A percentile compares a stretch with the other conserved stretches of the same genome.
Conservation (phyloP, 2,113 vertebrate species). For the Brachyhypopomus occidentalis region DNA sequence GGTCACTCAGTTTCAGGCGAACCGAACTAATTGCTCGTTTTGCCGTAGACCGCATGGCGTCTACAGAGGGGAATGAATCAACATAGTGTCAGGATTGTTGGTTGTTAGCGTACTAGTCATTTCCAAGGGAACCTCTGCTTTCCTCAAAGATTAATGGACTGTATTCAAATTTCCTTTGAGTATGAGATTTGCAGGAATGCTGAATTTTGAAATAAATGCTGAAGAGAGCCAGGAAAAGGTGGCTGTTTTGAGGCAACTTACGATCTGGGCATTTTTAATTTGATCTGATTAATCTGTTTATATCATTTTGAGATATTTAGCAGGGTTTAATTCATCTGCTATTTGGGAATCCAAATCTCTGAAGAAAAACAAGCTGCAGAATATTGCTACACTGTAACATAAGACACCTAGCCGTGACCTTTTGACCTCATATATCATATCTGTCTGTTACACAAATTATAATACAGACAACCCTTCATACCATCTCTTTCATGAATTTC, state of each 20-base stretch:
- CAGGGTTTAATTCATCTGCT: not conserved
- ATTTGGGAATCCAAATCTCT: not conserved
- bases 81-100: conserved; percentile 15
- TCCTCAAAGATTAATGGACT: conserved; percentile 17
- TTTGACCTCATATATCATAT: conserved; percentile 8
- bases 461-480: conserved; percentile 25
- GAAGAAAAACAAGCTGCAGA: not conserved
- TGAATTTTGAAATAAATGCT: not conserved
- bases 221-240: not conserved
- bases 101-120: conserved; percentile 8
- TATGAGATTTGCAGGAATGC: not conserved
- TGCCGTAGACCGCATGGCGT: not conserved
- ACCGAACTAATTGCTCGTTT: conserved; percentile 32
- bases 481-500: conserved; percentile 28
- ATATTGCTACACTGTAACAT: conserved; percentile 2
- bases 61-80: conserved; percentile 28
- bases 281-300: not conserved
- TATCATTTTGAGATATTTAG: not conserved
- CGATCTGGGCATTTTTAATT: not conserved
- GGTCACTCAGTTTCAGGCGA: conserved; percentile 14
- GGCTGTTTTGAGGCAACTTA: not conserved
- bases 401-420: conserved; percentile 33
- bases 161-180: not conserved
- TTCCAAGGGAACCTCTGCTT: conserved; percentile 1
- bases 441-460: conserved; percentile 36